Evolutionary conservation across 2,797 vertebrate genomes (phyloP).

Genomic region (Agapornis canus): DNA sequence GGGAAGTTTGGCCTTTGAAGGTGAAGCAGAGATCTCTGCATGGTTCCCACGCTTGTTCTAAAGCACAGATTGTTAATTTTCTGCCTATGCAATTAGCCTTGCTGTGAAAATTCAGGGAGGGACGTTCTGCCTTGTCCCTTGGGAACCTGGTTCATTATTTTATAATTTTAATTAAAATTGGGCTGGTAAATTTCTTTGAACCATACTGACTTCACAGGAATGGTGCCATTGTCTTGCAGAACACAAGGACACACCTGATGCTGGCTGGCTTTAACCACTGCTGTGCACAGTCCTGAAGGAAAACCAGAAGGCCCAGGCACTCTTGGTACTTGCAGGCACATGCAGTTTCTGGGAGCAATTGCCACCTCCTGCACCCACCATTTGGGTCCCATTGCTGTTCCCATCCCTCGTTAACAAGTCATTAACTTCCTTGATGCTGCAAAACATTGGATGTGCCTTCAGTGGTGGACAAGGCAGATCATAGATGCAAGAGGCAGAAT

Average conservation of each 20-base stretch:
- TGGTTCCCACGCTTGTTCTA: not conserved
- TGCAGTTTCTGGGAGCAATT: not conserved
- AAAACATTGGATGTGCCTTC: rapidly evolving
- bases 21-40: not conserved
- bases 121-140: not conserved
- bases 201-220: not conserved
- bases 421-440: rapidly evolving
- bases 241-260: not conserved
- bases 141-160: not conserved
- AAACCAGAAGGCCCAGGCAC: not conserved
- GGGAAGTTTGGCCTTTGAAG: not conserved
- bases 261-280: not conserved
- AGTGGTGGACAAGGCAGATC: not conserved
- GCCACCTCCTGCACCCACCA: not conserved
- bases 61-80: not conserved
- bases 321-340: rapidly evolving
- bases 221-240: not conserved
- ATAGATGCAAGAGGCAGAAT: not conserved
- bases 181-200: conserved; percentile 20
- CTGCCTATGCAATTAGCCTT: not conserved
- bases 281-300: not conserved
- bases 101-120: not conserved
- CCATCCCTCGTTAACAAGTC: not conserved
- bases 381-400: not conserved
- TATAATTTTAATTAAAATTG: conserved; percentile 39